A percentile compares a stretch with the other conserved stretches of the same genome.
Evolutionary conservation across 1,140 invertebrate genomes (phyloP).

Genomic region (Brachionus paranguensis): DNA sequence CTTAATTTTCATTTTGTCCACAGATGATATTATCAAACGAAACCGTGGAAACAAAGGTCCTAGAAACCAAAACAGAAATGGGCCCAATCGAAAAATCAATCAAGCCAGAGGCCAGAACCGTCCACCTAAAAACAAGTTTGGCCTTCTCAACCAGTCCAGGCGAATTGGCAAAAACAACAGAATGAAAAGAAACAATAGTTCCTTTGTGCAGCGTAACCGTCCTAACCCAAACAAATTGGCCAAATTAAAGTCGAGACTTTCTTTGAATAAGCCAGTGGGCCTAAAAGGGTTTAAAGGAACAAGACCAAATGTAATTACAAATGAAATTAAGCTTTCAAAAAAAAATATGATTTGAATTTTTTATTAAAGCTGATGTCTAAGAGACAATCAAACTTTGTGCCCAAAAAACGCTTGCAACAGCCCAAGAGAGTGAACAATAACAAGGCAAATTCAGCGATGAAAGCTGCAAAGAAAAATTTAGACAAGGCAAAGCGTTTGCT

Average conservation of each 20-base stretch:
- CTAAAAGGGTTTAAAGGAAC: not conserved
- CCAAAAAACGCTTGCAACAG: not conserved
- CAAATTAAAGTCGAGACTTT: not conserved
- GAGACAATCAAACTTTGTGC: not conserved
- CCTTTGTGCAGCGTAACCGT: not conserved
- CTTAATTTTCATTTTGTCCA: not conserved
- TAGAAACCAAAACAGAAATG: not conserved
- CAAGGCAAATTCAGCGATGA: not conserved
- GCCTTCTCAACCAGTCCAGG: not conserved
- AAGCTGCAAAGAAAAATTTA: constrained; percentile 19
- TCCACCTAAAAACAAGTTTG: not conserved
- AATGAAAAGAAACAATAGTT: not conserved
- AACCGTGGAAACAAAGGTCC: not conserved
- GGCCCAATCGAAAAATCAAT: not conserved
- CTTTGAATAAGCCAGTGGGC: not conserved
- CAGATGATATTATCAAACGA: constrained; percentile 29
- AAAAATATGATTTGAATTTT: not conserved
- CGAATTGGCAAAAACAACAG: not conserved
- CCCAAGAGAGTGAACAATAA: not conserved
- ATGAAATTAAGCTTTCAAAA: not conserved
- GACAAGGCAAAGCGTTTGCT: constrained; percentile 19
- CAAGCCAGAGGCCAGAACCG: not conserved
- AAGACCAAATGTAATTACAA: not conserved
- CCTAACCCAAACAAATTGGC: not conserved
- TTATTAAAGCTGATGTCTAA: not conserved